Conservation (phyloP, 2,113 vertebrate genomes). For the Centropus bengalensis region DNA sequence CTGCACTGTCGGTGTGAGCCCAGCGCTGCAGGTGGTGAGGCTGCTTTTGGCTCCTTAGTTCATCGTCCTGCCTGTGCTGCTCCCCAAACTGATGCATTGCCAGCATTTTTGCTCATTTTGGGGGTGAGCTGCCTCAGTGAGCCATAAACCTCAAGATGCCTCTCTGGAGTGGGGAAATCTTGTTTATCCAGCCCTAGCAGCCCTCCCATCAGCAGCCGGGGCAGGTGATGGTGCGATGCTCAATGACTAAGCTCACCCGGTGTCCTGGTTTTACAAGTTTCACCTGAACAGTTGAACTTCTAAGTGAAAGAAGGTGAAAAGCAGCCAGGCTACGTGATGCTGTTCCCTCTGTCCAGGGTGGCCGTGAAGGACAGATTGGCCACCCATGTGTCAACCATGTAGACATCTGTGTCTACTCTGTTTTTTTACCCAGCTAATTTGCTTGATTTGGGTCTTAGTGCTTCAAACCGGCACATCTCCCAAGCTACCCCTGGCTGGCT, state of each 20-base stretch:
- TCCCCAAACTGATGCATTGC: not conserved
- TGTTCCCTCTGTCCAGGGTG: not conserved
- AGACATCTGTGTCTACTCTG: not conserved
- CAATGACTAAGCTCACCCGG: fast-evolving
- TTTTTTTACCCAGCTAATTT: not conserved
- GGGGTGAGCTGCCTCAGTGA: not conserved
- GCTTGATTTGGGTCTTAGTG: not conserved
- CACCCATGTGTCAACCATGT: fast-evolving
- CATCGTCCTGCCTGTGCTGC: not conserved
- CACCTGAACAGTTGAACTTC: not conserved
- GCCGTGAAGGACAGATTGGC: not conserved
- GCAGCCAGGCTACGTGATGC: not conserved
- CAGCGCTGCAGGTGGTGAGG: fast-evolving
- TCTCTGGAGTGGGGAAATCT: fast-evolving
- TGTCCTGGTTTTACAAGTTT: not conserved
- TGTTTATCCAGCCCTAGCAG: not conserved
- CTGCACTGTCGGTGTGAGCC: fast-evolving
- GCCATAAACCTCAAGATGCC: not conserved
- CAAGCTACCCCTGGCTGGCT: not conserved
- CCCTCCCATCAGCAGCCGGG: fast-evolving
- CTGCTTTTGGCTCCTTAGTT: not conserved
- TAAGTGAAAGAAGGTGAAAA: not conserved
- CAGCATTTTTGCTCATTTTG: fast-evolving
- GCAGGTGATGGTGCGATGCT: not conserved
- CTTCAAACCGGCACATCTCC: not conserved